phyloP scores from a whole-genome alignment of 2,888 invertebrate genomes.

The Meliscaeva auricollis region DNA sequence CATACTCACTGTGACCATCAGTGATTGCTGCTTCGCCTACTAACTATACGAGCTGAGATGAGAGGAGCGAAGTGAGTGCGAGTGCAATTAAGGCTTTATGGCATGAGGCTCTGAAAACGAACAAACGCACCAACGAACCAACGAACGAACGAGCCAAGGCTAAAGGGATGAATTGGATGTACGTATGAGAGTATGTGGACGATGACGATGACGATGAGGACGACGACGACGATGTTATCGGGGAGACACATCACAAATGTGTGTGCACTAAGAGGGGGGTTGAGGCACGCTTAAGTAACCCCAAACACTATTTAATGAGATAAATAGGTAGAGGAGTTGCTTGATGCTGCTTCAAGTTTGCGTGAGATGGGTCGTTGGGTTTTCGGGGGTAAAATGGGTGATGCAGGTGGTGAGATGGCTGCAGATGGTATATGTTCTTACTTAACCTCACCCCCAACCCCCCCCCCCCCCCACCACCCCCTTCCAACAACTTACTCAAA shows the following conservation, averaged over 20 bases:
- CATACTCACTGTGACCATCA: constrained; percentile 63
- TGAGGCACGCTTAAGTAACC: constrained; percentile 71
- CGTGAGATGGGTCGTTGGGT: constrained; percentile 36
- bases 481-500: not conserved
- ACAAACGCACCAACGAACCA: not conserved
- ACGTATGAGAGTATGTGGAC: constrained; percentile 3
- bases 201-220: not conserved
- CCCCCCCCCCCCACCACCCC: not conserved
- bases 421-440: constrained; percentile 47
- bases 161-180: constrained; percentile 5
- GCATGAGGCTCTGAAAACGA: constrained; percentile 26
- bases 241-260: constrained; percentile 45
- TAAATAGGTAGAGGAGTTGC: constrained; percentile 75
- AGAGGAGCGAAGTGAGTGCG: constrained; percentile 53
- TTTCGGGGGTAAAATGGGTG: constrained; percentile 35
- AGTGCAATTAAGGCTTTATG: constrained; percentile 68
- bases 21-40: constrained; percentile 71
- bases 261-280: constrained; percentile 17
- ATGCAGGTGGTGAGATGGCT: constrained; percentile 43
- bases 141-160: constrained; percentile 1
- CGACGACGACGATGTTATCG: constrained; percentile 39
- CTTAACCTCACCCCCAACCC: not conserved
- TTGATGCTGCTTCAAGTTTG: constrained; percentile 58
- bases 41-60: constrained; percentile 39
- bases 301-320: constrained; percentile 76